Percentiles rank a stretch among this genome's conserved stretches.
Evolutionary conservation across 2,888 invertebrate species (phyloP).

Genomic region (Arenicola marina): DNA sequence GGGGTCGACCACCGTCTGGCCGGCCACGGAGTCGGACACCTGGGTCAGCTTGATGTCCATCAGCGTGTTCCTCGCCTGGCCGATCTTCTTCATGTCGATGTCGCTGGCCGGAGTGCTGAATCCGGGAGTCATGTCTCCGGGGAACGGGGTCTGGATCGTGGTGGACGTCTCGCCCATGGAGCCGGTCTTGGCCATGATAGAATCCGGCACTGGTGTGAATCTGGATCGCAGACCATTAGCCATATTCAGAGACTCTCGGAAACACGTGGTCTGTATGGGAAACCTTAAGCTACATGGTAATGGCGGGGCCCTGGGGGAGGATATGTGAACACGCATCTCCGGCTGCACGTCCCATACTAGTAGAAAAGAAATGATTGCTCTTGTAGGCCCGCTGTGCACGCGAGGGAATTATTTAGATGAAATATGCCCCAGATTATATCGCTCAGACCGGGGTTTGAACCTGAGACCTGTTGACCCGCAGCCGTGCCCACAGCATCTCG

Average conservation of each 20-base stretch:
- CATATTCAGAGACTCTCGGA: neutral
- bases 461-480: too few relatives aligned
- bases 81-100: constrained; percentile 96
- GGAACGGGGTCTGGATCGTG: constrained; percentile 69
- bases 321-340: too few relatives aligned
- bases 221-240: constrained; percentile 43
- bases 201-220: constrained; percentile 96
- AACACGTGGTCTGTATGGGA: neutral
- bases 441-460: too few relatives aligned
- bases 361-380: too few relatives aligned
- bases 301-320: too few relatives aligned
- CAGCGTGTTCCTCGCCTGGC: constrained; percentile 90
- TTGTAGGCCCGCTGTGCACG: too few relatives aligned
- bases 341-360: too few relatives aligned
- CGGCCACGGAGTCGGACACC: constrained; percentile 96
- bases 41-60: constrained; percentile 99
- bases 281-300: too few relatives aligned
- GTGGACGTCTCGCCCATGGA: constrained; percentile 56
- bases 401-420: too few relatives aligned
- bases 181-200: constrained; percentile 78
- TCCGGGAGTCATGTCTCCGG: constrained; percentile 55
- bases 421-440: too few relatives aligned
- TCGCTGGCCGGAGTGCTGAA: constrained; percentile 67
- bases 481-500: too few relatives aligned
- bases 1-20: constrained; percentile 99